Conservation (phyloP, 1,140 invertebrate genomes). For the Sycophila sp. region DNA sequence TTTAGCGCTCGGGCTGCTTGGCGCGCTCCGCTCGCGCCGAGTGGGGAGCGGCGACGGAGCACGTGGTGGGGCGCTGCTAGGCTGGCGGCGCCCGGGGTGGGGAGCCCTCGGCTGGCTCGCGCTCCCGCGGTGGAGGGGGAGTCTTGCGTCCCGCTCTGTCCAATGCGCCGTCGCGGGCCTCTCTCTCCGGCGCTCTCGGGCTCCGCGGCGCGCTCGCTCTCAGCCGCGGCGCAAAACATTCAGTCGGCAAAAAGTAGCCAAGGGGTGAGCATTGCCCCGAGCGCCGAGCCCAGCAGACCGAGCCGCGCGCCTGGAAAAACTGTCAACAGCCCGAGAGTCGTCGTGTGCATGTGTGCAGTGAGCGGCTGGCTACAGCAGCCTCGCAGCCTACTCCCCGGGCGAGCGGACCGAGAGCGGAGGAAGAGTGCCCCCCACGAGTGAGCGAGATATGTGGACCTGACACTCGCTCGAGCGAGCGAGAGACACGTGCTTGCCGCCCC, state of each 20-base stretch:
- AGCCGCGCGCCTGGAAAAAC: slow-evolving; percentile 38
- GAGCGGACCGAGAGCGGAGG: not conserved
- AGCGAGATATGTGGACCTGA: slow-evolving; percentile 5
- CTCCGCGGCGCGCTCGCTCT: not conserved
- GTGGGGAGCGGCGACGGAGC: not conserved
- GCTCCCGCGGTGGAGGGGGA: not conserved
- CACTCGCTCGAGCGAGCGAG: not conserved
- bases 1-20: slow-evolving; percentile 39
- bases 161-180: slow-evolving; percentile 8
- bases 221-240: slow-evolving; percentile 62
- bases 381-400: too few species aligned
- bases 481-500: slow-evolving; percentile 14
- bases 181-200: slow-evolving; percentile 3
- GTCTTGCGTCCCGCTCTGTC: slow-evolving; percentile 14
- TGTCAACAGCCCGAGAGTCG: slow-evolving; percentile 41
- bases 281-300: too few species aligned
- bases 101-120: not conserved
- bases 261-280: slow-evolving; percentile 64
- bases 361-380: too few species aligned
- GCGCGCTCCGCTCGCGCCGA: slow-evolving; percentile 36
- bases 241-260: slow-evolving; percentile 69
- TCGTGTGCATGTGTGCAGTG: not conserved
- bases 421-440: not conserved
- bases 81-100: not conserved
- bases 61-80: slow-evolving; percentile 4